Evolutionary conservation across 2,888 invertebrate species (phyloP).

Genomic region (Pterostichus niger): DNA sequence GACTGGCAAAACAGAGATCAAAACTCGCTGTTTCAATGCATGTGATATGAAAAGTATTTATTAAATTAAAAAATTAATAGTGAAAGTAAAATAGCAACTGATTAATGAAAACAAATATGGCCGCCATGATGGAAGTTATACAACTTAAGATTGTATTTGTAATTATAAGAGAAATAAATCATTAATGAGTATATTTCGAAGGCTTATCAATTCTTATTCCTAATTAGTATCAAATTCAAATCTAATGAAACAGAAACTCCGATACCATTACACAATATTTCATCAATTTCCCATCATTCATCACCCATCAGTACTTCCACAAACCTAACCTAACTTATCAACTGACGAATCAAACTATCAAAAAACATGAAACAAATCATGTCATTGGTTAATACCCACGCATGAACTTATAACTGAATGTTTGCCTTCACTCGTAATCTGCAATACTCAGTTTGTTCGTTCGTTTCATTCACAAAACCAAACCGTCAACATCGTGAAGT

Average conservation of each 20-base stretch:
- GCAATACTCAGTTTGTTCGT: conserved; percentile 19
- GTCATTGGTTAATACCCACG: conserved; percentile 35
- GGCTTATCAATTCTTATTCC: neutral
- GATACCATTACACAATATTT: conserved; percentile 10
- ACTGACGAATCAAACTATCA: conserved; percentile 17
- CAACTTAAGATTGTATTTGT: too few species aligned
- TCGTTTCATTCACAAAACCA: conserved; percentile 35
- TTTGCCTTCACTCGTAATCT: conserved; percentile 21
- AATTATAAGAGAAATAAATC: neutral
- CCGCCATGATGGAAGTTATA: too few species aligned
- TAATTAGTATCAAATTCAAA: conserved; percentile 41
- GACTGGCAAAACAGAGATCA: too few species aligned
- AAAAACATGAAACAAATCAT: conserved; percentile 19
- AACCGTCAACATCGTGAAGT: conserved; percentile 33
- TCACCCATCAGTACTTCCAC: neutral
- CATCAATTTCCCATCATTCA: conserved; percentile 11
- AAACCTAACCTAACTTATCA: neutral
- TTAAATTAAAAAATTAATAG: too few species aligned
- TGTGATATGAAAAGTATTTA: too few species aligned
- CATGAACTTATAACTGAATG: conserved; percentile 50
- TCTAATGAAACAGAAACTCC: conserved; percentile 28
- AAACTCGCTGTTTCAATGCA: too few species aligned
- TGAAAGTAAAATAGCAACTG: too few species aligned
- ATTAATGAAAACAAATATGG: too few species aligned
- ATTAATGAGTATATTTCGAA: conserved; percentile 3